Conservation (phyloP, 2,797 vertebrate genomes). For the Benthosema pterotum region DNA sequence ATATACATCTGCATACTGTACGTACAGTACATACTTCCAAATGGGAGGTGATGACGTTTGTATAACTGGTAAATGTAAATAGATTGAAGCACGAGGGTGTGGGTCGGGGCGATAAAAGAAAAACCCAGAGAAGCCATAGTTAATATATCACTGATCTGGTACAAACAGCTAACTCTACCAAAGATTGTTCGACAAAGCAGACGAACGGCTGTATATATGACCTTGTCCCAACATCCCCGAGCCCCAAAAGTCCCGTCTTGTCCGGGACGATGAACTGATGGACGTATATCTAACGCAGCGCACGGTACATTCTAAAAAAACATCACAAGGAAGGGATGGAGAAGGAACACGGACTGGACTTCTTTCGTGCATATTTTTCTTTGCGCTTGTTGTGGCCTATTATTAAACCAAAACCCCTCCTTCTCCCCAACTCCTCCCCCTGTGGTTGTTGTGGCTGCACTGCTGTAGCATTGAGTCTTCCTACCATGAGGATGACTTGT, state of each 20-base stretch:
- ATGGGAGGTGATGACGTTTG: conserved; percentile 37
- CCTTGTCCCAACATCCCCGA: no score
- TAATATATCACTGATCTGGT: conserved; percentile 50
- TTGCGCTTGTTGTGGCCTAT: conserved; percentile 40
- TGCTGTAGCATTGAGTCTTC: conserved; percentile 59
- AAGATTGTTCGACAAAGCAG: conserved; percentile 42
- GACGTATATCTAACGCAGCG: conserved; percentile 30
- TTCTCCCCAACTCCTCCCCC: neutral
- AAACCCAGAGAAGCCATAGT: conserved; percentile 46
- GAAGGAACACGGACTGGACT: conserved; percentile 13
- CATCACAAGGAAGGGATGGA: conserved; percentile 25
- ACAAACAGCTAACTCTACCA: conserved; percentile 26
- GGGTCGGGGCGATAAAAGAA: no score
- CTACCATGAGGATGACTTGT: conserved; percentile 49
- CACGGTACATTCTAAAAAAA: conserved; percentile 36
- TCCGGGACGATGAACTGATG: conserved; percentile 35
- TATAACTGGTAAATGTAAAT: conserved; percentile 56
- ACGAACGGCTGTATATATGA: neutral
- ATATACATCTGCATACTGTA: no score
- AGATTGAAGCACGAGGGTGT: conserved; percentile 48
- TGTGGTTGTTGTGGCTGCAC: conserved; percentile 47
- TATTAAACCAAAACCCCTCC: conserved; percentile 14
- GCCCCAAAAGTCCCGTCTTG: no score
- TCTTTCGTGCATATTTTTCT: conserved; percentile 18
- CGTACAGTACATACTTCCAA: no score